These are phyloP conservation scores for Vireo altiloquus DNA, from an alignment of 2,113 vertebrate species.

Conservation along the genomic window DNA sequence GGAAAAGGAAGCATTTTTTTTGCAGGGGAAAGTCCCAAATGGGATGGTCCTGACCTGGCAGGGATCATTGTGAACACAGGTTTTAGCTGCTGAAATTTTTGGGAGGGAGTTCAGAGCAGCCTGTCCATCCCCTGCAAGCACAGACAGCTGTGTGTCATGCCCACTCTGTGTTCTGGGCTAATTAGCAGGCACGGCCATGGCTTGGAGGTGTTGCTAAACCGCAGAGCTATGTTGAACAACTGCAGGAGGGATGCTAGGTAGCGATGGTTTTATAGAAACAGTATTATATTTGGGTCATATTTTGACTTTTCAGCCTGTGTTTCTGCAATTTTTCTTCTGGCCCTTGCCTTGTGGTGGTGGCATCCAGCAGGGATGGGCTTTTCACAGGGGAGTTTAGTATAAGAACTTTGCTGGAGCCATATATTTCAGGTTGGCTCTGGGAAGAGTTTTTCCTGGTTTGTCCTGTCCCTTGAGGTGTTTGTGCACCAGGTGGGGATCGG, in stretches of 20 bases:
- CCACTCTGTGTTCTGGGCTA: background rate
- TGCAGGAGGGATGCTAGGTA: background rate
- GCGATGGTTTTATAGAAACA: background rate
- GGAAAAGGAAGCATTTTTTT: background rate
- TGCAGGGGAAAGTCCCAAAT: fast-evolving
- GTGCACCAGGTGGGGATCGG: fast-evolving
- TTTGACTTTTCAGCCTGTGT: background rate
- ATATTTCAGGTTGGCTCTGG: background rate
- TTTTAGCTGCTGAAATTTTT: background rate
- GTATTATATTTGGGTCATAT: background rate
- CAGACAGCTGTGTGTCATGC: background rate
- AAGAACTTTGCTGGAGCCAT: fast-evolving
- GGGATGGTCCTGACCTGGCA: fast-evolving
- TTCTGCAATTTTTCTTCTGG: background rate
- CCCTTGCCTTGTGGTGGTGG: background rate
- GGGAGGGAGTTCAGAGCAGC: background rate
- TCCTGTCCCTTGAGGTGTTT: background rate
- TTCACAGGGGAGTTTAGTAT: background rate
- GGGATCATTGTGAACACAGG: background rate
- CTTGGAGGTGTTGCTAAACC: background rate
- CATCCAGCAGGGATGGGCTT: background rate
- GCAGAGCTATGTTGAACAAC: background rate
- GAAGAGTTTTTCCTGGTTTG: background rate
- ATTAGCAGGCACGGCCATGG: background rate
- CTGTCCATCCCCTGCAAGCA: background rate